Conservation (phyloP, 2,797 vertebrate species). For the Hemitrygon akajei region DNA sequence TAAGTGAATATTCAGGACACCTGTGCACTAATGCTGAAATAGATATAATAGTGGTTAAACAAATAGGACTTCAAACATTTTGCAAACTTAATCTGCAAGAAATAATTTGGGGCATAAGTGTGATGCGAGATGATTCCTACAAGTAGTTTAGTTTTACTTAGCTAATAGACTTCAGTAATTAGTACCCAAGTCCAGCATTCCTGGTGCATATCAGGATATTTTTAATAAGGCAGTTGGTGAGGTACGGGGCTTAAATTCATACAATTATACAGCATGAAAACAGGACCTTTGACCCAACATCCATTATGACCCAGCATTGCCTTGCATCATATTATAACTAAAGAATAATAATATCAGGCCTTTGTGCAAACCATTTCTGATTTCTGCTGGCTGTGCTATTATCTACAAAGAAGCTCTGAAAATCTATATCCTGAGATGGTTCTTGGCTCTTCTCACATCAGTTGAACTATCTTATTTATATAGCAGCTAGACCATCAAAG, state of each 20-base stretch:
- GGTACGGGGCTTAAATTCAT: too few species aligned
- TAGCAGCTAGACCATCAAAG: background rate
- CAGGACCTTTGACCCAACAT: too few species aligned
- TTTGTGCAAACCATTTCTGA: background rate
- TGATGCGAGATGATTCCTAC: too few species aligned
- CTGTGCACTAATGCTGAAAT: too few species aligned
- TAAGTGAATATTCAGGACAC: too few species aligned
- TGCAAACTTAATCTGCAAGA: too few species aligned
- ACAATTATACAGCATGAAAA: too few species aligned
- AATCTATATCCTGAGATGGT: background rate
- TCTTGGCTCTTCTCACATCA: background rate
- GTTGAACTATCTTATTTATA: background rate
- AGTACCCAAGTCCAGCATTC: background rate
- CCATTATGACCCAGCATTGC: too few species aligned
- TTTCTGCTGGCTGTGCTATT: background rate
- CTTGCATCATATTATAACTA: background rate
- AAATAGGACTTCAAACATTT: too few species aligned
- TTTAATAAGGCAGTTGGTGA: background rate
- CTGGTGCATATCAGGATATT: background rate
- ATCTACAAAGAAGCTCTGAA: background rate
- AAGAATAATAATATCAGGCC: background rate
- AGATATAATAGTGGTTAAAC: too few species aligned
- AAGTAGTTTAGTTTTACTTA: too few species aligned
- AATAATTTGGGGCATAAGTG: too few species aligned
- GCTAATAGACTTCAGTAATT: background rate